These are phyloP conservation scores for Copidosoma floridanum DNA, from an alignment of 1,140 invertebrate genomes.

Conservation along the genomic window DNA sequence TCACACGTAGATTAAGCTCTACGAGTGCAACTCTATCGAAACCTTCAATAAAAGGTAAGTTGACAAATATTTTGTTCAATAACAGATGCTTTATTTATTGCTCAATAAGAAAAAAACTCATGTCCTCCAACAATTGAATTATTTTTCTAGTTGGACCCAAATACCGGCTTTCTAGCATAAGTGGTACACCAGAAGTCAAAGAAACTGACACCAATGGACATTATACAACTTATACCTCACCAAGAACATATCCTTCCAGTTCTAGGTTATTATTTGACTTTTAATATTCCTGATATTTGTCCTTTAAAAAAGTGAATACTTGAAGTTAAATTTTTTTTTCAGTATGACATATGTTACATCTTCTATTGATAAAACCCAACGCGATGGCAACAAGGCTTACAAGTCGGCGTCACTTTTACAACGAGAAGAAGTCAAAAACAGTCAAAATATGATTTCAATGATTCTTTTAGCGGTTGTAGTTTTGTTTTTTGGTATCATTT, in stretches of 20 bases:
- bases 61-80: not conserved
- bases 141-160: slow-evolving; percentile 35
- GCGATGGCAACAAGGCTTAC: slow-evolving; percentile 45
- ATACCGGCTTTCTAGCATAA: slow-evolving; percentile 34
- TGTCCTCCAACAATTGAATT: not conserved
- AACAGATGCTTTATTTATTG: not conserved
- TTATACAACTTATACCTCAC: slow-evolving; percentile 37
- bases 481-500: slow-evolving; percentile 66
- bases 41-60: slow-evolving; percentile 42
- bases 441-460: slow-evolving; percentile 65
- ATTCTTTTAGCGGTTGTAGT: slow-evolving; percentile 61
- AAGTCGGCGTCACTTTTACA: slow-evolving; percentile 36
- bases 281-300: slow-evolving; percentile 3
- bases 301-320: slow-evolving; percentile 8
- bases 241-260: slow-evolving; percentile 43
- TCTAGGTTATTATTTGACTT: slow-evolving; percentile 31
- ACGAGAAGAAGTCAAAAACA: slow-evolving; percentile 48
- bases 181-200: slow-evolving; percentile 41
- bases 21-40: slow-evolving; percentile 47
- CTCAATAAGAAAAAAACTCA: not conserved
- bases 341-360: slow-evolving; percentile 39
- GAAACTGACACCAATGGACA: slow-evolving; percentile 53
- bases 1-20: slow-evolving; percentile 62
- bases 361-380: slow-evolving; percentile 43
- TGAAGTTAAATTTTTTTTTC: slow-evolving; percentile 12